Evolutionary conservation across 2,888 invertebrate genomes (phyloP), one percentile per base, ranked within the genome.

Genomic region (Scaptomyza caliginosa): DNA sequence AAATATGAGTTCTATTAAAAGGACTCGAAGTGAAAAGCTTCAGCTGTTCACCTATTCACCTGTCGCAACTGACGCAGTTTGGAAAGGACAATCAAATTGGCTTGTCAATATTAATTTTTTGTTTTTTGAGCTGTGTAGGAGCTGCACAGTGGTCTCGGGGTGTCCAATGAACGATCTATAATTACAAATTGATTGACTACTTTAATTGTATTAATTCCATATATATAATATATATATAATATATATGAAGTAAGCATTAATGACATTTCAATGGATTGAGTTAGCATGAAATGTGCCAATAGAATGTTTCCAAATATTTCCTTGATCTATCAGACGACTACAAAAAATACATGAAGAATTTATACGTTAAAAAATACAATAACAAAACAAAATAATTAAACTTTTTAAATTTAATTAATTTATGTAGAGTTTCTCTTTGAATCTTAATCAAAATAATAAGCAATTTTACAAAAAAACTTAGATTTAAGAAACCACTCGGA

Each of bases 31-130:
- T 65, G 84, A 77, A 87, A 73, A 65, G 26, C 43, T 64, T 63
- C 71, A 72, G 46, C 63, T 71, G 71, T 58, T 69, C 67, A 66
- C 67, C 57, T 71, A 62, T 54, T 73, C 59, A 68, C 68, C 77
- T 74, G 70, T 64, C 67, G 48, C 68, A 38, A 55, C 13, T 54
- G 32, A 58, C 62, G 46, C 75, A 55, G 55, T 52, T 64, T 10
- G 11, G 62, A 54, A 32, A 62, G 63, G 70, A 74, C 66, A 39
- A 62, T 59, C 36, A 30, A 50, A 56, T 55, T 21, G 48, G 28
- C 40, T 46, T 48, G 62, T 57, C 64, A 62, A 62, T 51, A 59
- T 17, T 36, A n/a, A n/a, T n/a, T n/a, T n/a, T n/a, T n/a, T n/a
- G n/a, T n/a, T n/a, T n/a, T n/a, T n/a, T n/a, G n/a, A n/a, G 38